Conservation (phyloP, 1,140 invertebrate species). For the Hirudo medicinalis region DNA sequence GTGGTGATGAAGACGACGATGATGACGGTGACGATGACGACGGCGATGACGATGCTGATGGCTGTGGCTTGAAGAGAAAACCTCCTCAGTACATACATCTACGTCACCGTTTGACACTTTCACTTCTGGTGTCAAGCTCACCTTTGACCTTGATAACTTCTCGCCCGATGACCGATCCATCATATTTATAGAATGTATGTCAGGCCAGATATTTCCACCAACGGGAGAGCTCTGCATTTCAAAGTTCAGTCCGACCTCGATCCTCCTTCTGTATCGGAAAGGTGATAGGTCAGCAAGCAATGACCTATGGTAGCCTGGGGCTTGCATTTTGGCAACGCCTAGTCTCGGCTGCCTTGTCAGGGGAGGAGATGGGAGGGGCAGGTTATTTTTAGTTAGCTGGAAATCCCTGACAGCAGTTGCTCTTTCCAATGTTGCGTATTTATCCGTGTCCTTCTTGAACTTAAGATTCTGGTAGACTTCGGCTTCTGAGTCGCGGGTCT, state of each 20-base stretch:
- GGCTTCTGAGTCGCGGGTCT: background rate
- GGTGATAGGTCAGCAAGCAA: constrained; percentile 2
- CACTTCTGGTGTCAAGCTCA: background rate
- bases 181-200: background rate
- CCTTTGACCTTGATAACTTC: background rate
- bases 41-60: background rate
- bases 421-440: background rate
- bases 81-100: background rate
- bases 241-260: background rate
- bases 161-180: no score
- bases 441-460: background rate
- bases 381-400: background rate
- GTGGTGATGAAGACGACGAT: background rate
- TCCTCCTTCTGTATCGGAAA: background rate
- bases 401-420: background rate
- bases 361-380: background rate
- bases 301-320: background rate
- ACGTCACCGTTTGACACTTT: background rate
- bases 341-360: background rate
- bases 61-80: background rate
- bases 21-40: background rate
- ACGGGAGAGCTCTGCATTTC: background rate
- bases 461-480: background rate
- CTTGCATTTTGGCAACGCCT: background rate
- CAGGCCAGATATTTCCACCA: background rate